These are phyloP conservation scores for Ectobius pallidus DNA, from an alignment of 2,888 invertebrate species.

Conservation along the genomic window DNA sequence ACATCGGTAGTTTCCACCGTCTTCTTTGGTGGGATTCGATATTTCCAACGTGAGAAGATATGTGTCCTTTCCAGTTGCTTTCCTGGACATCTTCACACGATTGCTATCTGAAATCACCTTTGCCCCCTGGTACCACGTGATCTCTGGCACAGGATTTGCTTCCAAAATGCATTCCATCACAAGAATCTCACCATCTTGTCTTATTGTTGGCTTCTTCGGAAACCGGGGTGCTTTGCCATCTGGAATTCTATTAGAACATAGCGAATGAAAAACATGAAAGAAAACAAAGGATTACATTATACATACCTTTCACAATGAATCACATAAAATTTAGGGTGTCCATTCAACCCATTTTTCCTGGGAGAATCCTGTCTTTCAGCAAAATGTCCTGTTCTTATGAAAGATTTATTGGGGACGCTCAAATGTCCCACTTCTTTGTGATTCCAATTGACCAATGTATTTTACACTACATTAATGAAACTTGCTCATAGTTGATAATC, in stretches of 20 bases:
- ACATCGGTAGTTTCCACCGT: constrained; percentile 98
- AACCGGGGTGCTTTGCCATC: constrained; percentile 95
- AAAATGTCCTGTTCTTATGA: no score
- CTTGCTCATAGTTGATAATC: no score
- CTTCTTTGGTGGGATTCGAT: constrained; percentile 91
- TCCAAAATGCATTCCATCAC: constrained; percentile 96
- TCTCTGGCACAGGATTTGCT: constrained; percentile 93
- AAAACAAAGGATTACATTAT: no score
- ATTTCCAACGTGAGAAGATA: constrained; percentile 93
- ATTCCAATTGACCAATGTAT: no score
- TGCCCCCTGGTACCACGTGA: constrained; percentile 93
- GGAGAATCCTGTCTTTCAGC: no score
- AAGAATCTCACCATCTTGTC: constrained; percentile 90
- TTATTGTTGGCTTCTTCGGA: constrained; percentile 95
- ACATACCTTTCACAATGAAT: no score
- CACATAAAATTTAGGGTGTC: no score
- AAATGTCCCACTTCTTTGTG: no score
- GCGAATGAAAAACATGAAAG: constrained; percentile 3
- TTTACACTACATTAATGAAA: no score
- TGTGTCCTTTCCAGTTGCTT: constrained; percentile 86
- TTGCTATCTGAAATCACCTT: constrained; percentile 82
- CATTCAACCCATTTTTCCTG: no score
- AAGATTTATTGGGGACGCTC: no score
- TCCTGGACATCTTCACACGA: constrained; percentile 90
- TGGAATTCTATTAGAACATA: constrained; percentile 78